Evolutionary conservation across 2,797 vertebrate species (phyloP), one percentile per base, ranked within the genome.

Genomic region (Channa striata): DNA sequence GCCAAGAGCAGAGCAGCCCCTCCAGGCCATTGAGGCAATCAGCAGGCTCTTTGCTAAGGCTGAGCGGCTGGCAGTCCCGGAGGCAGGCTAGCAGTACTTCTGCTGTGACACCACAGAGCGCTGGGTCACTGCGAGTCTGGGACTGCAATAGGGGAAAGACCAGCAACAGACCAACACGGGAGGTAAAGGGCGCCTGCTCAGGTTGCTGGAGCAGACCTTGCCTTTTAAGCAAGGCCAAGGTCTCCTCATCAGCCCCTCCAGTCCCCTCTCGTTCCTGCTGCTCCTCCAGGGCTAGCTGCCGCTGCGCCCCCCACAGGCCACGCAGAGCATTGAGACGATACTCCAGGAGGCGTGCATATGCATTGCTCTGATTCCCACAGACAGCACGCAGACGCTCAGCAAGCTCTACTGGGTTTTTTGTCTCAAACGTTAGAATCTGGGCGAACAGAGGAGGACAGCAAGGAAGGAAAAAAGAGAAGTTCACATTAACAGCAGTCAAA

Each of bases 341-440:
- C 79, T 99, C 97, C 79, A 99, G 92, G 59, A 99, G 94, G 10
- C 97, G 96, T 1, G 98, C 97, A 0, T 99, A 99, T 2, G 98
- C 98, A 1, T 99, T 99, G 92, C 98, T 99, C 93, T 99, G 98
- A 86, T 99, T 99, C 5, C 97, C 98, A n/a, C 98, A 99, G 47
- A 99, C 95, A 0, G 97, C 95, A 8, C 97, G 96, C 25, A 99
- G 85, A 33, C 97, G 97, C 88, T 99, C 97, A 0, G 97, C 96
- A 51, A 99, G 90, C 87, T 99, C 98, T 0, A 90, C 91, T 0
- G 97, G 97, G 72, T 97, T 99, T 94, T 99, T 99, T n/a, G 96
- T 99, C 93, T 99, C 98, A 65, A 99, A 99, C 0, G 97, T 97
- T 70, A 99, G 93, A 88, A 99, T 99, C 97, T 99, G 89, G 46